Percentiles rank a stretch among this genome's conserved stretches.
phyloP scores from a whole-genome alignment of 2,113 vertebrate genomes.

The Microcebus lehilahytsara region DNA sequence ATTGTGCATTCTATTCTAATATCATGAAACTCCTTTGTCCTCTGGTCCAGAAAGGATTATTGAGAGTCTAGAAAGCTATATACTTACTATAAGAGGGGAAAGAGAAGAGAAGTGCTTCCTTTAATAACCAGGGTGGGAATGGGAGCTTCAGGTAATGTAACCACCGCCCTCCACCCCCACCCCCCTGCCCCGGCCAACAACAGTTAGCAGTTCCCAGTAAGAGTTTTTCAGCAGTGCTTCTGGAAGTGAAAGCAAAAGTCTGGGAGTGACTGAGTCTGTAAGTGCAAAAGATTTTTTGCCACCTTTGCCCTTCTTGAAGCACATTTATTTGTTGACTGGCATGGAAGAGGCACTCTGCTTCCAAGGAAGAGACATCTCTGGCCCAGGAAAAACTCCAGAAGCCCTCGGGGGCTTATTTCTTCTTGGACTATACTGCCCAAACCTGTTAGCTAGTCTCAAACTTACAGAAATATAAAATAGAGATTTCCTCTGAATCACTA shows the following conservation, averaged over 20 bases:
- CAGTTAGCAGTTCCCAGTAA: not conserved
- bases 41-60: not conserved
- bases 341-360: conserved; percentile 25
- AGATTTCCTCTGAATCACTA: not conserved
- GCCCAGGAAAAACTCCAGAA: not conserved
- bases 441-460: not conserved
- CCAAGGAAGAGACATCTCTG: conserved; percentile 21
- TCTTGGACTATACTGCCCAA: not conserved
- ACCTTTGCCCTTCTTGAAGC: conserved; percentile 58
- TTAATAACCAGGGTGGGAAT: not conserved
- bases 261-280: not conserved
- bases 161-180: too few species aligned
- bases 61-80: not conserved
- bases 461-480: not conserved
- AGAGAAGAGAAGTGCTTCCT: not conserved
- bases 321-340: conserved; percentile 33
- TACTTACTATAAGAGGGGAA: not conserved
- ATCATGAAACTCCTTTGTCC: not conserved
- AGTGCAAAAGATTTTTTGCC: not conserved
- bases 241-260: conserved; percentile 55
- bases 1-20: not conserved
- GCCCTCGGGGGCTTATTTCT: not conserved
- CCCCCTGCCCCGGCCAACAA: not conserved
- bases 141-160: not conserved
- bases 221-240: not conserved